These are phyloP conservation scores for Catharus minimus DNA, from an alignment of 2,113 vertebrate species.

Conservation along the genomic window DNA sequence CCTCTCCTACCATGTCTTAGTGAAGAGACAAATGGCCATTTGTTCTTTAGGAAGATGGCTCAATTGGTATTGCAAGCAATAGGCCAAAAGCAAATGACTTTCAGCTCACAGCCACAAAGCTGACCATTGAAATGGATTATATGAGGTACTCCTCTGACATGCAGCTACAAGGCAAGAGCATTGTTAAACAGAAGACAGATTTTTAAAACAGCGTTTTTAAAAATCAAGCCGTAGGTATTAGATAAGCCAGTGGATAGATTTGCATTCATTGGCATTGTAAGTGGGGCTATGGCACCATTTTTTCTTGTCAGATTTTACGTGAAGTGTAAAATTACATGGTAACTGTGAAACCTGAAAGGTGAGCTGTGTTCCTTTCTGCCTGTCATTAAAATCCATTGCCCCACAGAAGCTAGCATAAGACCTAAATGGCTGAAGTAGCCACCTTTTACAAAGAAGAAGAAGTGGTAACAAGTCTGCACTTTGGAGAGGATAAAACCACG, in stretches of 20 bases:
- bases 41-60: not conserved
- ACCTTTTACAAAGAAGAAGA: not conserved
- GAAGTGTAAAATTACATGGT: not conserved
- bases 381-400: not conserved
- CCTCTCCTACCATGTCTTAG: not conserved
- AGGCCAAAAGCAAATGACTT: not conserved
- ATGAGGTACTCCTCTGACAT: not conserved
- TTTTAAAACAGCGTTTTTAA: fast-evolving
- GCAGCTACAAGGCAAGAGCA: not conserved
- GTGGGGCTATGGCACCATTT: not conserved
- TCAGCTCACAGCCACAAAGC: not conserved
- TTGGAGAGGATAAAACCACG: not conserved
- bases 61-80: not conserved
- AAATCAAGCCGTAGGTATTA: not conserved
- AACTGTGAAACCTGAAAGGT: not conserved
- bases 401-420: not conserved
- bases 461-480: not conserved
- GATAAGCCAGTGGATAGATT: not conserved
- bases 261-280: not conserved
- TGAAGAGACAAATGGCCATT: not conserved
- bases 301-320: not conserved
- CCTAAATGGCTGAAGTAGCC: not conserved
- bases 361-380: not conserved
- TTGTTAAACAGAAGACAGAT: not conserved
- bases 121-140: not conserved